Percentiles rank a stretch among this genome's conserved stretches.
Conservation (phyloP, 2,888 invertebrate genomes). For the Hydraecia micacea region DNA sequence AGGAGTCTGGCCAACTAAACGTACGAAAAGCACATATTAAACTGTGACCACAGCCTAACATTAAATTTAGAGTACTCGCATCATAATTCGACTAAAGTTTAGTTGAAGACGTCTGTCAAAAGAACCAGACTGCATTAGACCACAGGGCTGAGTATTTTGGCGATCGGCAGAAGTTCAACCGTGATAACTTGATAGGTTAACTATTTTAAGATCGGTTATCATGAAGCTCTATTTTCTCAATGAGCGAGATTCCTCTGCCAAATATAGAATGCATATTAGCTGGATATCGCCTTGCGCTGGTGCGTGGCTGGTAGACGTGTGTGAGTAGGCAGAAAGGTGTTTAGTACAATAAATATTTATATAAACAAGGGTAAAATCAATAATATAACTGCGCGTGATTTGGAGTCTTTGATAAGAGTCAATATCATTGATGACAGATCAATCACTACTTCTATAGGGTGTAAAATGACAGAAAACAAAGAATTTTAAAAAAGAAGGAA, state of each 20-base stretch:
- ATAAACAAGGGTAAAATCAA: constrained; percentile 32
- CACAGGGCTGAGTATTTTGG: constrained; percentile 30
- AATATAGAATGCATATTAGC: constrained; percentile 49
- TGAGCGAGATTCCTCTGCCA: constrained; percentile 47
- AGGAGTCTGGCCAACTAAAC: no score
- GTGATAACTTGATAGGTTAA: constrained; percentile 34
- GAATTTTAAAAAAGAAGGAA: background rate
- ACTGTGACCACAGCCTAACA: constrained; percentile 28
- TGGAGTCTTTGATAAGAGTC: constrained; percentile 26
- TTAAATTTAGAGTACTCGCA: constrained; percentile 12
- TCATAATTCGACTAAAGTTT: constrained; percentile 47
- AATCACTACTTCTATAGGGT: background rate
- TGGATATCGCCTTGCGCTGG: constrained; percentile 23
- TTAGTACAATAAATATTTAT: constrained; percentile 33
- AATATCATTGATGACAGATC: constrained; percentile 36
- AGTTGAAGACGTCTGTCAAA: constrained; percentile 19
- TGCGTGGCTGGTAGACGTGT: constrained; percentile 11
- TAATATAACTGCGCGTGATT: constrained; percentile 28
- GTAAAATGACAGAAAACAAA: background rate
- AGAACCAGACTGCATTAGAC: constrained; percentile 25
- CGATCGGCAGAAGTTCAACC: constrained; percentile 11
- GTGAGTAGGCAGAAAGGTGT: constrained; percentile 18
- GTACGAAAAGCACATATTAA: background rate
- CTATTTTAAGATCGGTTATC: constrained; percentile 53
- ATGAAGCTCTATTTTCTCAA: constrained; percentile 48